These are phyloP conservation scores for Chymomyza amoena DNA, from an alignment of 2,888 invertebrate species.

Conservation along the genomic window DNA sequence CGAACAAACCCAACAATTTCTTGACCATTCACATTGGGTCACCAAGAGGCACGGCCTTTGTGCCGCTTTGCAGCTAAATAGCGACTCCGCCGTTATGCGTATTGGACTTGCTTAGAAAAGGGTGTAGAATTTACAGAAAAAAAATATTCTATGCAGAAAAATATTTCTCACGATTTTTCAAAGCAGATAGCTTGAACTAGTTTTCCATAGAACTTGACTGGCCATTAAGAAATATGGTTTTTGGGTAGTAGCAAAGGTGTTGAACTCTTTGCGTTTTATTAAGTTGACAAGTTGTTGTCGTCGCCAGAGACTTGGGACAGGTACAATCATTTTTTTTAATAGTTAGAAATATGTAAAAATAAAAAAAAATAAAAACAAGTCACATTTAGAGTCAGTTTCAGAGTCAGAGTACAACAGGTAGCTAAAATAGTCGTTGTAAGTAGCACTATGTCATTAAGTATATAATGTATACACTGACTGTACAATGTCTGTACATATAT, in stretches of 20 bases:
- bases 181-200: slow-evolving; percentile 56
- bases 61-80: slow-evolving; percentile 55
- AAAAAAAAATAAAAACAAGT: not conserved
- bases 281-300: slow-evolving; percentile 43
- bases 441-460: slow-evolving; percentile 42
- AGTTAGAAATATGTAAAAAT: not conserved
- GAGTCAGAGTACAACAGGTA: not conserved
- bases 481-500: not conserved
- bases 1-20: slow-evolving; percentile 44
- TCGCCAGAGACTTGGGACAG: slow-evolving; percentile 10
- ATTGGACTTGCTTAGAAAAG: slow-evolving; percentile 17
- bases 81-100: slow-evolving; percentile 12
- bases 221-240: slow-evolving; percentile 50
- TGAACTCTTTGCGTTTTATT: slow-evolving; percentile 58
- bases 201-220: slow-evolving; percentile 60
- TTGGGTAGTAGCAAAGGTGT: slow-evolving; percentile 44
- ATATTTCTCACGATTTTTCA: slow-evolving; percentile 71
- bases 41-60: slow-evolving; percentile 59
- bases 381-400: slow-evolving; percentile 4
- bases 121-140: slow-evolving; percentile 8
- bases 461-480: not conserved
- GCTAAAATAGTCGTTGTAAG: not conserved
- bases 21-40: slow-evolving; percentile 63
- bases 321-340: slow-evolving; percentile 38
- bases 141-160: slow-evolving; percentile 48